Base-by-base conservation (phyloP, 2,888 invertebrate species). In the Cephus sareptanus region DNA sequence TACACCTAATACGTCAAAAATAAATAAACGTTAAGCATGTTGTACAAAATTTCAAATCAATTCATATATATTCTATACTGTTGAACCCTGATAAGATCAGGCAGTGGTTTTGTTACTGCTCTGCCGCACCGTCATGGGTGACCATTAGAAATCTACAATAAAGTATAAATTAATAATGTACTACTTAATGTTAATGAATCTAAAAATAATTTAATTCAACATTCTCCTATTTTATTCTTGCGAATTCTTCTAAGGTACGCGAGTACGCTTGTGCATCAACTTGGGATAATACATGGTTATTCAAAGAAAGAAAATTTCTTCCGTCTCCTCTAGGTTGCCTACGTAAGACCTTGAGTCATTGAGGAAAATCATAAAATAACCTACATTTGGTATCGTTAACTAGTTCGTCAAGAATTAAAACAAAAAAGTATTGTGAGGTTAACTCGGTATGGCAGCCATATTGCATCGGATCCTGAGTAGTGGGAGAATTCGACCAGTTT, bases 381-480 rank as follows among this genome's bases (percentile, higher is more conserved):
- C 23, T 56, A 9, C 23, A 56, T 56, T 56, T 9, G 56, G 15
- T 56, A 56, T 9, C 23, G 23, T 56, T 23, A 56, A 23, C 23
- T 56, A 23, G 56, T 3, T 56, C 56, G 9, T 2, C 23, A 56
- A 56, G 9, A 56, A 23, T 56, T 56, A 23, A 23, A 6, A 56
- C 23, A 56, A 56, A 56, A 40, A 56, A 56, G 6, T 56, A 56
- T 56, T 56, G 23, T 76, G 75, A 85, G 84, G 85, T 85, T 84
- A 85, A 79, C 56, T 23, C 77, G 81, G 75, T 37, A 81, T 82
- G 82, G 37, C 83, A 80, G 83, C 83, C 82, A 82, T 81, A 40
- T 75, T 80, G 74, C 78, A 77, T 75, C 31, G 79, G 77, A 74
- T 75, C 83, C 75, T 79, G 79, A 33, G 37, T 79, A 69, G 77